phyloP scores from a whole-genome alignment of 2,888 invertebrate genomes.

The Terebella lapidaria region DNA sequence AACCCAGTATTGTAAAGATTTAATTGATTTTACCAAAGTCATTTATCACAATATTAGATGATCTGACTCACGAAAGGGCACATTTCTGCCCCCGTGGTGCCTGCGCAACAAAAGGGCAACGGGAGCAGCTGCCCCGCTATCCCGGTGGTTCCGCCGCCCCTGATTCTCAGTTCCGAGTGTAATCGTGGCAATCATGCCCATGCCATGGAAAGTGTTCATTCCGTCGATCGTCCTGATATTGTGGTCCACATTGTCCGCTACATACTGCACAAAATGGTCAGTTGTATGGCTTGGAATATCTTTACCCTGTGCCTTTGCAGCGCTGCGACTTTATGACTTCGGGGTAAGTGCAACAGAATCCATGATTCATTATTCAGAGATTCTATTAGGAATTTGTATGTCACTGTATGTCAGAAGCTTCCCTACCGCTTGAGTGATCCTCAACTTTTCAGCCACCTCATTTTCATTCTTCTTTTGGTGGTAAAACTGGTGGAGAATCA shows the following conservation, averaged over 20 bases:
- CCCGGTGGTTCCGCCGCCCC: too few species aligned
- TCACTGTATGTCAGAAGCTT: not conserved
- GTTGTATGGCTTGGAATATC: slow-evolving; percentile 9
- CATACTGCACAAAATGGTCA: slow-evolving; percentile 27
- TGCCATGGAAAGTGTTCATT: slow-evolving; percentile 28
- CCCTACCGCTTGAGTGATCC: not conserved
- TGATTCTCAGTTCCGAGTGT: slow-evolving; percentile 26
- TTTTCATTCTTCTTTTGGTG: not conserved
- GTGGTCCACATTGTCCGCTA: slow-evolving; percentile 35
- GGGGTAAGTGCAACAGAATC: slow-evolving; percentile 25
- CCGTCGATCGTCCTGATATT: slow-evolving; percentile 28
- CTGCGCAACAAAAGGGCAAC: too few species aligned
- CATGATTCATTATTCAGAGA: slow-evolving; percentile 22
- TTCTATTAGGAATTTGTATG: slow-evolving; percentile 26
- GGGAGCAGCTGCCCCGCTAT: too few species aligned
- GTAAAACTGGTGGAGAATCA: not conserved
- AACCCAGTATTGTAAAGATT: too few species aligned
- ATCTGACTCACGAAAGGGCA: too few species aligned
- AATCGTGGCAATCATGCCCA: slow-evolving; percentile 28
- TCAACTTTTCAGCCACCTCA: not conserved
- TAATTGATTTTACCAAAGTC: too few species aligned
- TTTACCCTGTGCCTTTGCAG: slow-evolving; percentile 17
- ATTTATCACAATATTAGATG: too few species aligned
- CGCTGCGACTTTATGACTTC: slow-evolving; percentile 17
- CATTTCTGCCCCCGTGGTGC: too few species aligned